A percentile compares a stretch with the other conserved stretches of the same genome.
These are phyloP conservation scores for Falco novaeseelandiae DNA, from an alignment of 2,797 vertebrate species.

Conservation along the genomic window DNA sequence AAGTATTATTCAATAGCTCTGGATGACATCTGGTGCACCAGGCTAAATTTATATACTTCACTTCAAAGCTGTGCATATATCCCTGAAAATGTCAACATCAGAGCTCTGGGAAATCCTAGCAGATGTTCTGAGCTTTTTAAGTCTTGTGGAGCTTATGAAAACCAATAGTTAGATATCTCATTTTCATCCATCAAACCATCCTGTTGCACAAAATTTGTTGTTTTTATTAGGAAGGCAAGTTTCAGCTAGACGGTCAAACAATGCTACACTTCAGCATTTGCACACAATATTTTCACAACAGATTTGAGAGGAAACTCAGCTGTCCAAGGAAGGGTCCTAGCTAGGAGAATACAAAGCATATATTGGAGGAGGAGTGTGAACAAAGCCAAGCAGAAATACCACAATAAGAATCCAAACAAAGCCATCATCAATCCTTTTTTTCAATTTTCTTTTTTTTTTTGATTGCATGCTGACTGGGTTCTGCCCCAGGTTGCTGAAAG, in stretches of 20 bases:
- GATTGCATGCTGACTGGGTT: neutral
- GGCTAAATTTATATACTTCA: neutral
- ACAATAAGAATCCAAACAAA: neutral
- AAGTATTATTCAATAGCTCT: neutral
- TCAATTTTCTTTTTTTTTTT: too few relatives aligned
- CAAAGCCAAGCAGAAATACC: neutral
- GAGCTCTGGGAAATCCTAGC: conserved; percentile 1
- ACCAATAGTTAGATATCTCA: neutral
- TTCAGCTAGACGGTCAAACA: neutral
- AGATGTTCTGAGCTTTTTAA: conserved; percentile 38
- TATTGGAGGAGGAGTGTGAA: neutral
- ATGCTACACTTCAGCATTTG: neutral
- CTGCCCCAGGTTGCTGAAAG: neutral
- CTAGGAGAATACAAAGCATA: neutral
- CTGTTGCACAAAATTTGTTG: neutral
- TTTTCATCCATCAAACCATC: neutral
- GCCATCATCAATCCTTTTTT: neutral
- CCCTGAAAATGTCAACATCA: conserved; percentile 22
- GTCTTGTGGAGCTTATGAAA: conserved; percentile 6
- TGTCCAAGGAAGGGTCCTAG: neutral
- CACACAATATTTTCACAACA: neutral
- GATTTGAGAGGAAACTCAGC: neutral
- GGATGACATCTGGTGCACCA: conserved; percentile 4
- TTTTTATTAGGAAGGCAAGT: neutral
- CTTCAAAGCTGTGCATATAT: conserved; percentile 17